Base-by-base conservation (phyloP, 2,797 vertebrate species). In the Sebastes jordani region DNA sequence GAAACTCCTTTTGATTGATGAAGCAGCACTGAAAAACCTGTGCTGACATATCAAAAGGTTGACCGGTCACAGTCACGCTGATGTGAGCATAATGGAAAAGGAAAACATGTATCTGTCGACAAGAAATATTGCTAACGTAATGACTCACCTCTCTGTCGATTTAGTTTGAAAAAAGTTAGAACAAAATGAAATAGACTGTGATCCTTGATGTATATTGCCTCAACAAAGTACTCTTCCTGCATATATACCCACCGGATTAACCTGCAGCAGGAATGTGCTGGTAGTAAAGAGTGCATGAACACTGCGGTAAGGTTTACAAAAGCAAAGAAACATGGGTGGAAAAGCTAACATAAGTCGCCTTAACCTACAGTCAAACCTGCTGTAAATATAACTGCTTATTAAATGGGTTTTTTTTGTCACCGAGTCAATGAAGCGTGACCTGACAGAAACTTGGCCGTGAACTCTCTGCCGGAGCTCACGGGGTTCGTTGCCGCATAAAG, bases 391-490 rank as follows among this genome's bases (percentile, higher is more conserved):
- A 74, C 29, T 20, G 36, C 23, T 59, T n/a, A 34, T 67, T 58
- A 61, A 56, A 63, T n/a, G 34, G 2, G 23, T 74, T 68, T 62
- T 62, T 62, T 16, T 49, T 70, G 29, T 73, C 20, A 69, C 5
- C 2, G 9, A 29, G 13, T 30, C 27, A 5, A 4, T 64, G 22
- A 74, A 74, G 66, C 9, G 6, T 63, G 68, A 68, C 11, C 6
- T 18, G 68, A 85, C 49, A 83, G 82, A 79, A 90, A 86, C 82
- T 74, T 90, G 81, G 80, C 87, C 2, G 27, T 3, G 18, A 67
- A 54, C 10, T 16, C 9, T 5, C 6, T 20, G 63, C 10, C 1
- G 0, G 67, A 16, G 18, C 76, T 79, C 7, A 29, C 1, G 32
- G 13, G 61, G 34, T 80, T 84, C 22, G 27, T 34, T 72, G 68